These are phyloP conservation scores for Esox niger DNA, from an alignment of 2,113 vertebrate species.

Conservation along the genomic window DNA sequence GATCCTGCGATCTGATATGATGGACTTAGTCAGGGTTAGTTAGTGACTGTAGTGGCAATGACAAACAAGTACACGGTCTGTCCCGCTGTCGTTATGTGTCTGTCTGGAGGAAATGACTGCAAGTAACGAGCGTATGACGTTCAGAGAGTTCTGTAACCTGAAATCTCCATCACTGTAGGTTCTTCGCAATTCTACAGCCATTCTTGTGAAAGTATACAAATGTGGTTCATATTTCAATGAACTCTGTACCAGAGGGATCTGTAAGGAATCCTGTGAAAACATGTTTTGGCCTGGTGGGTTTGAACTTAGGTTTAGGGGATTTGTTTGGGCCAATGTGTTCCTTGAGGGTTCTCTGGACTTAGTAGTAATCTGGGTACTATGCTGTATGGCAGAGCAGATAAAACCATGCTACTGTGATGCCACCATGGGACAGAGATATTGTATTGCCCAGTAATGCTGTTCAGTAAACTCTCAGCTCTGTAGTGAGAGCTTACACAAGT, in stretches of 20 bases:
- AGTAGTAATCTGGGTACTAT: not conserved
- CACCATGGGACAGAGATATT: not conserved
- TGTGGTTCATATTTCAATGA: not conserved
- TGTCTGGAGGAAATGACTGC: slow-evolving; percentile 29
- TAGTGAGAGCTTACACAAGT: not conserved
- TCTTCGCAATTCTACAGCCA: not conserved
- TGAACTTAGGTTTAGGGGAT: not conserved
- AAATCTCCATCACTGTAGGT: not conserved
- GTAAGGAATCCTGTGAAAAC: no score
- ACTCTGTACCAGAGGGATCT: no score
- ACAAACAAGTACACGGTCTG: slow-evolving; percentile 35
- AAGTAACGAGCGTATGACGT: no score
- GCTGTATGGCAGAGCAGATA: not conserved
- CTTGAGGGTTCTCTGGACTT: not conserved
- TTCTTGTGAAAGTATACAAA: not conserved
- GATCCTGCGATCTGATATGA: no score
- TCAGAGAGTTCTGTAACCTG: no score
- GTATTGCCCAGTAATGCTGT: slow-evolving; percentile 19
- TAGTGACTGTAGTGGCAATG: slow-evolving; percentile 18
- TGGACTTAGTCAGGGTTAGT: not conserved
- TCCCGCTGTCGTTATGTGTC: slow-evolving; percentile 47
- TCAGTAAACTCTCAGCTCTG: slow-evolving; percentile 17
- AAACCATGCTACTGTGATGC: not conserved
- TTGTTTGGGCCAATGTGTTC: not conserved
- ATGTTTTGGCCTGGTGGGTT: no score